Conservation (phyloP, 1,140 invertebrate genomes). For the Sarcophaga peregrina region DNA sequence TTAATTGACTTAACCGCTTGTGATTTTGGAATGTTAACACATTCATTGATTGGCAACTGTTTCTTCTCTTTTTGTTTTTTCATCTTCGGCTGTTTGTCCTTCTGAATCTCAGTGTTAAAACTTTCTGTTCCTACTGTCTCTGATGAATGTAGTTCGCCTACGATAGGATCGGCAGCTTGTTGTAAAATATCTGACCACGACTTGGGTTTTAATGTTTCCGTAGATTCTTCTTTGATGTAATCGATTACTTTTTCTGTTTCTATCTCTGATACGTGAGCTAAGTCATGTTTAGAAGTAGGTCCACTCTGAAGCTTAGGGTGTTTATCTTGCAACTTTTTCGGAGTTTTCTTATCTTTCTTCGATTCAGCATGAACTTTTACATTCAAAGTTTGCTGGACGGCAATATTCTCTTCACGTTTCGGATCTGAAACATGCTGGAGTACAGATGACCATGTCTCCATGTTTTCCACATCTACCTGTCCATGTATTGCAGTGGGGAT, state of each 20-base stretch:
- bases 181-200: background rate
- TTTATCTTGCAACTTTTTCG: background rate
- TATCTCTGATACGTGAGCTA: no score
- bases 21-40: no score
- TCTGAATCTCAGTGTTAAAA: background rate
- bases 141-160: background rate
- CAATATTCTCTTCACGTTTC: background rate
- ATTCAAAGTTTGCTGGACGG: background rate
- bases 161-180: background rate
- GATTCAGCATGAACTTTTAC: background rate
- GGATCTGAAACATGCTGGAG: slow-evolving; percentile 24
- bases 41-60: background rate
- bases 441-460: background rate
- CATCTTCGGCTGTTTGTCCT: background rate
- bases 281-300: background rate
- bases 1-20: background rate
- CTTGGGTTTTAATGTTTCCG: background rate
- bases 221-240: background rate
- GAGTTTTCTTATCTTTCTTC: background rate
- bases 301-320: background rate
- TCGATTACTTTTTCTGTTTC: no score
- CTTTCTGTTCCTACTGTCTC: background rate
- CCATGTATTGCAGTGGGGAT: no score
- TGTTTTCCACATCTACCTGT: no score
- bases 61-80: background rate